Evolutionary conservation across 2,888 invertebrate species (phyloP).

Genomic region (Euphydryas editha): DNA sequence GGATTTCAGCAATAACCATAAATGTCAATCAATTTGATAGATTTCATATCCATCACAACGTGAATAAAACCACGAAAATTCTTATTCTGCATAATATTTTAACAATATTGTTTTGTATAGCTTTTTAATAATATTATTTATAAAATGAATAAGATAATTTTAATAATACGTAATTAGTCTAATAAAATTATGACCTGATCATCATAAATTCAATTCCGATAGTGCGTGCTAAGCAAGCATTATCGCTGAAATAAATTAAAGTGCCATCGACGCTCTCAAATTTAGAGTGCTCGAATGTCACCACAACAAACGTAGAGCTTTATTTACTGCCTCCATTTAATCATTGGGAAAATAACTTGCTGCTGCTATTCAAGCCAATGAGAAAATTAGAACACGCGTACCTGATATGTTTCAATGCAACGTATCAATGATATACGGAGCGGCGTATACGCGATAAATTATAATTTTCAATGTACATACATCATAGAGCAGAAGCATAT

Average conservation of each 20-base stretch:
- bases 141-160: not conserved
- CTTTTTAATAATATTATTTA: not conserved
- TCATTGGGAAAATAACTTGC: conserved; percentile 43
- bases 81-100: too few relatives aligned
- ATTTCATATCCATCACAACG: not conserved
- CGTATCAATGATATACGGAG: not conserved
- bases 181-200: conserved; percentile 15
- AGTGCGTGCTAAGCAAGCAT: conserved; percentile 41
- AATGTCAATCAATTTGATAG: too few relatives aligned
- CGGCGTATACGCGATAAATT: too few relatives aligned
- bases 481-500: too few relatives aligned
- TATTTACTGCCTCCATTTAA: conserved; percentile 50
- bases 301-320: conserved; percentile 51
- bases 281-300: conserved; percentile 51
- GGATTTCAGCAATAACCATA: too few relatives aligned
- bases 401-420: not conserved
- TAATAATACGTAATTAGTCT: conserved; percentile 13
- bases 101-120: too few relatives aligned
- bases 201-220: conserved; percentile 37
- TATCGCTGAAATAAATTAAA: conserved; percentile 42
- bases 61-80: not conserved
- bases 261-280: conserved; percentile 42
- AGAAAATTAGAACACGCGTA: conserved; percentile 4
- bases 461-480: not conserved
- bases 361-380: conserved; percentile 26